Conservation (phyloP, 2,888 invertebrate genomes). For the Elgonia sp. region DNA sequence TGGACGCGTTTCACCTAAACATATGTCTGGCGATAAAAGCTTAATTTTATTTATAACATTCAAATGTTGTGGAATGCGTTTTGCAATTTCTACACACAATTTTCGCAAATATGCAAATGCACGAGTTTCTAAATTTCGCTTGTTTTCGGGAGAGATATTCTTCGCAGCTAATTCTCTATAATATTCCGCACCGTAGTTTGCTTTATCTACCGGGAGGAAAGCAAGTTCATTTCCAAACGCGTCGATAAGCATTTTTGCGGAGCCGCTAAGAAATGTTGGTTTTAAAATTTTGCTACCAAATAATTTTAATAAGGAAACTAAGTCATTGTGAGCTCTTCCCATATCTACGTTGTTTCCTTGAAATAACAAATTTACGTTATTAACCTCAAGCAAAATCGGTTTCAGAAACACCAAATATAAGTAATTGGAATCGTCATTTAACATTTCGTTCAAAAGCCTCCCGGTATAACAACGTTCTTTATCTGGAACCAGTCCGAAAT, state of each 20-base stretch:
- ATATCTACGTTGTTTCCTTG: slow-evolving; percentile 57
- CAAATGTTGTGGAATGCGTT: slow-evolving; percentile 48
- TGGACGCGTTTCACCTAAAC: slow-evolving; percentile 55
- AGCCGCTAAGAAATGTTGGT: slow-evolving; percentile 39
- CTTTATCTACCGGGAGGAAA: not conserved
- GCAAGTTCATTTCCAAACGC: slow-evolving; percentile 1
- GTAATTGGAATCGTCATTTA: slow-evolving; percentile 67
- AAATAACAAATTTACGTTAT: slow-evolving; percentile 56
- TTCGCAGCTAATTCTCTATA: not conserved
- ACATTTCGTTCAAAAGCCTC: slow-evolving; percentile 62
- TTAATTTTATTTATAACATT: slow-evolving; percentile 35
- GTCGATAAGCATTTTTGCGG: slow-evolving; percentile 11
- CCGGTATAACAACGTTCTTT: slow-evolving; percentile 73
- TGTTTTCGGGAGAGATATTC: slow-evolving; percentile 9
- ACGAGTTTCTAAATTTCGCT: slow-evolving; percentile 31
- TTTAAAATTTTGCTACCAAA: slow-evolving; percentile 62
- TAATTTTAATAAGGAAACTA: slow-evolving; percentile 39
- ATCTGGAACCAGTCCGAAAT: slow-evolving; percentile 55
- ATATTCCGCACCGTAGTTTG: slow-evolving; percentile 25
- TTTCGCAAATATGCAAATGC: slow-evolving; percentile 49
- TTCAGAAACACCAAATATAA: slow-evolving; percentile 59
- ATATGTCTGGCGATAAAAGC: slow-evolving; percentile 47
- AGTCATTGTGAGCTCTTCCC: slow-evolving; percentile 51
- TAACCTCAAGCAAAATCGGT: slow-evolving; percentile 60
- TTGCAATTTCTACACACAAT: slow-evolving; percentile 41